Conservation (phyloP, 2,113 vertebrate genomes). For the Psammodynastes pulverulentus region DNA sequence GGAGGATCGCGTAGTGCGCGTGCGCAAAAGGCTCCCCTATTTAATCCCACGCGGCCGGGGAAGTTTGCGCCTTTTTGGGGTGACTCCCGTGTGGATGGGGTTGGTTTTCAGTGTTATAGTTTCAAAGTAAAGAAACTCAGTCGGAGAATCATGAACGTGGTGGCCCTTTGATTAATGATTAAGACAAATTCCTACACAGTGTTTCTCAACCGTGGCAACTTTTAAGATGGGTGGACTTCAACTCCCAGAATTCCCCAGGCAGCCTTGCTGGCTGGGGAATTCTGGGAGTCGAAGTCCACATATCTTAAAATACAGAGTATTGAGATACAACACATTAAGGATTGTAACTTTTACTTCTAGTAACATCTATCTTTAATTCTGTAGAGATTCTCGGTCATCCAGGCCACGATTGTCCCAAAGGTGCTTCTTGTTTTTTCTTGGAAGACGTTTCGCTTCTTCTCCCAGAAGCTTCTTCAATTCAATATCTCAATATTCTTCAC, state of each 20-base stretch:
- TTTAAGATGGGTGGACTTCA: background rate
- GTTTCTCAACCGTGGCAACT: background rate
- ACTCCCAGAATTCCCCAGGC: background rate
- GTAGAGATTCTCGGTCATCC: too few species aligned
- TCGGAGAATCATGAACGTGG: background rate
- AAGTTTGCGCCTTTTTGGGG: background rate
- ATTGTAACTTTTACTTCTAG: background rate
- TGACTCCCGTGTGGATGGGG: background rate
- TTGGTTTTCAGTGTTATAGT: background rate
- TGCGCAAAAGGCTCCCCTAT: fast-evolving
- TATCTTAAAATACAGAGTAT: background rate
- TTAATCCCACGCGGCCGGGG: background rate
- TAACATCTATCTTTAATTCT: background rate
- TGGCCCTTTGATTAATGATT: background rate
- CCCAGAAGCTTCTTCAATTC: too few species aligned
- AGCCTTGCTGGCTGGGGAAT: background rate
- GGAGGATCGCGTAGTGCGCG: too few species aligned
- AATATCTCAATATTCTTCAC: too few species aligned
- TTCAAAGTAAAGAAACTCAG: background rate
- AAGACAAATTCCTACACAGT: background rate
- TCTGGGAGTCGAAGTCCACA: background rate
- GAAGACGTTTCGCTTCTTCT: too few species aligned
- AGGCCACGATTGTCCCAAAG: too few species aligned
- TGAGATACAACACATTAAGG: background rate
- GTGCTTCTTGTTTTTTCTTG: too few species aligned